Conservation (phyloP, 2,888 invertebrate species). For the Leucophenga maculata region DNA sequence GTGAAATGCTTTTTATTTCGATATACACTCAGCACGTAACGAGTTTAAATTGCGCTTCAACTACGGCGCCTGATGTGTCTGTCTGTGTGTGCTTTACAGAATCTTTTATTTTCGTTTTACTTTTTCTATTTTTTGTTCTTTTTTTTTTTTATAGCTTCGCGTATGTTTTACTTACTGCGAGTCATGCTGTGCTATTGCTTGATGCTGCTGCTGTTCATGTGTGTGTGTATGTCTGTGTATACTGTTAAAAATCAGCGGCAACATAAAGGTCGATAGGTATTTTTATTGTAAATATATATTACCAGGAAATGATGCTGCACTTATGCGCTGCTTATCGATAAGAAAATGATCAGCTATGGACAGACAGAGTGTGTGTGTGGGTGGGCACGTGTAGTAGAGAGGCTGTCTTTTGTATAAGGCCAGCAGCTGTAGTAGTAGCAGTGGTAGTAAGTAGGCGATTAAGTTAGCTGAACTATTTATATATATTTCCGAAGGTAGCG, state of each 20-base stretch:
- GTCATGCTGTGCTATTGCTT: constrained; percentile 29
- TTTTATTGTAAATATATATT: constrained; percentile 58
- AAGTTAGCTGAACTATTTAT: not conserved
- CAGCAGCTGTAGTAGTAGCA: too few relatives aligned
- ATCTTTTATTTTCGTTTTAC: not conserved
- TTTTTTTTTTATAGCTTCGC: constrained; percentile 4
- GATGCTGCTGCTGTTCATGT: constrained; percentile 32
- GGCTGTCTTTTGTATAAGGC: too few relatives aligned
- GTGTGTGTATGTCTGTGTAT: not conserved
- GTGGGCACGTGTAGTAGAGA: constrained; percentile 31
- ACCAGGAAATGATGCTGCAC: constrained; percentile 64
- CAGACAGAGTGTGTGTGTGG: constrained; percentile 38
- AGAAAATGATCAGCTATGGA: constrained; percentile 52
- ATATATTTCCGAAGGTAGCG: too few relatives aligned
- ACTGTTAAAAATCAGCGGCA: constrained; percentile 9
- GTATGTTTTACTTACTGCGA: constrained; percentile 23
- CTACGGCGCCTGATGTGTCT: constrained; percentile 37
- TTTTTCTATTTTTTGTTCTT: too few relatives aligned
- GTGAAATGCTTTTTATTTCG: constrained; percentile 50
- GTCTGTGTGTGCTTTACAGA: not conserved
- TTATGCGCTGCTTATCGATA: constrained; percentile 51
- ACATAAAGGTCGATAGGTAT: constrained; percentile 31
- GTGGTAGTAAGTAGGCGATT: not conserved
- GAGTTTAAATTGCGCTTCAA: constrained; percentile 65
- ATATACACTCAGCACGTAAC: constrained; percentile 57